Conservation (phyloP, 2,113 vertebrate species). For the Copsychus sechellarum region DNA sequence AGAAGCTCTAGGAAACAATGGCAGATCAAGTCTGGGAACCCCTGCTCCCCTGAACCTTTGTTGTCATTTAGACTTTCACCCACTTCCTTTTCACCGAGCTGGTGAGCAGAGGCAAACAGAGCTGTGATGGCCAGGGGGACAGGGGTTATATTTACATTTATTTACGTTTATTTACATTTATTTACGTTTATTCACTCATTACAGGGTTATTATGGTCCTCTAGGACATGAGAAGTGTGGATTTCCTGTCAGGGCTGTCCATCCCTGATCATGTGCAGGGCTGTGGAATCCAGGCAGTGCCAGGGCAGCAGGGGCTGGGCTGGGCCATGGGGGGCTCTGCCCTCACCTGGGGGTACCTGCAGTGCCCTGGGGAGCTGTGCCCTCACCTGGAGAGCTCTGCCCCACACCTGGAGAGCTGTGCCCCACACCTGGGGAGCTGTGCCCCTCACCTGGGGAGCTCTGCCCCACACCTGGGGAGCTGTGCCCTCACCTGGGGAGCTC, state of each 20-base stretch:
- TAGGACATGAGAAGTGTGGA: not conserved
- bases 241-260: rapidly evolving
- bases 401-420: too few relatives aligned
- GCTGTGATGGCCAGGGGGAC: rapidly evolving
- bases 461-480: too few relatives aligned
- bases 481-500: too few relatives aligned
- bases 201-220: not conserved
- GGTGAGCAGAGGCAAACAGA: not conserved
- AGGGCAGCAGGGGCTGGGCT: not conserved
- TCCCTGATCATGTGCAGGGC: rapidly evolving
- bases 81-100: not conserved
- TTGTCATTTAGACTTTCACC: slow-evolving; percentile 37
- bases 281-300: too few relatives aligned
- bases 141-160: not conserved
- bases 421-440: too few relatives aligned
- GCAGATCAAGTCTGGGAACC: not conserved
- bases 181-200: not conserved
- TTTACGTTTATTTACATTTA: not conserved
- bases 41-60: not conserved
- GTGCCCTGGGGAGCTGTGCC: too few relatives aligned
- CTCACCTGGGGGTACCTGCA: too few relatives aligned
- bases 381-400: too few relatives aligned
- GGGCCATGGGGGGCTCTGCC: too few relatives aligned
- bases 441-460: too few relatives aligned
- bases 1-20: slow-evolving; percentile 35